These are phyloP conservation scores for Campaea margaritaria DNA, from an alignment of 2,888 invertebrate species.

Conservation along the genomic window DNA sequence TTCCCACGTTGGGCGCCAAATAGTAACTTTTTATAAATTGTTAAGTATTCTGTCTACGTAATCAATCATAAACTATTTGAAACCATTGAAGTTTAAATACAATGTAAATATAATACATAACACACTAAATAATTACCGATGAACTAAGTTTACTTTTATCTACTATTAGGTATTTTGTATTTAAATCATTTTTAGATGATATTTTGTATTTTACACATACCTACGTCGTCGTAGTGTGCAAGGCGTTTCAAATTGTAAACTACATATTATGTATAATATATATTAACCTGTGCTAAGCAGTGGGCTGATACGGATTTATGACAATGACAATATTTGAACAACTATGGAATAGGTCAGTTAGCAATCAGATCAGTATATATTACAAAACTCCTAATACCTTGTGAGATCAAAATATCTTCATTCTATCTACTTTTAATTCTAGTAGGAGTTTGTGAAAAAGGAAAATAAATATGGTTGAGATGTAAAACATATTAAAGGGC, in stretches of 20 bases:
- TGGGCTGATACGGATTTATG: too few species aligned
- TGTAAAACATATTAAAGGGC: slow-evolving; percentile 16
- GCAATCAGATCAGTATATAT: neutral
- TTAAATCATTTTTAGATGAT: neutral
- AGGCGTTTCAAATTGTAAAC: too few species aligned
- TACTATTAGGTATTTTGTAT: neutral
- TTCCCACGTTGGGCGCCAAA: neutral
- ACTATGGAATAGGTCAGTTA: too few species aligned
- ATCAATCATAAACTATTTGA: too few species aligned
- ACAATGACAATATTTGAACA: too few species aligned
- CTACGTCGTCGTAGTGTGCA: neutral
- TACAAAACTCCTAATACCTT: neutral
- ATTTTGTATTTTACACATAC: neutral
- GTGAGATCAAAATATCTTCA: slow-evolving; percentile 1
- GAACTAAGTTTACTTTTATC: too few species aligned
- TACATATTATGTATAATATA: too few species aligned
- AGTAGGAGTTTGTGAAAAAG: slow-evolving; percentile 29
- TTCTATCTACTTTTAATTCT: slow-evolving; percentile 18
- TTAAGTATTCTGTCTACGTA: too few species aligned
- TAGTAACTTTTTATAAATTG: too few species aligned
- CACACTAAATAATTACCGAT: too few species aligned
- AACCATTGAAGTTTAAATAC: too few species aligned
- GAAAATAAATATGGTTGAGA: slow-evolving; percentile 37
- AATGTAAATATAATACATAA: neutral
- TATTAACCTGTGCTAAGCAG: too few species aligned